A percentile compares a stretch with the other conserved stretches of the same genome.
Conservation (phyloP, 2,797 vertebrate species). For the Lophius americanus region DNA sequence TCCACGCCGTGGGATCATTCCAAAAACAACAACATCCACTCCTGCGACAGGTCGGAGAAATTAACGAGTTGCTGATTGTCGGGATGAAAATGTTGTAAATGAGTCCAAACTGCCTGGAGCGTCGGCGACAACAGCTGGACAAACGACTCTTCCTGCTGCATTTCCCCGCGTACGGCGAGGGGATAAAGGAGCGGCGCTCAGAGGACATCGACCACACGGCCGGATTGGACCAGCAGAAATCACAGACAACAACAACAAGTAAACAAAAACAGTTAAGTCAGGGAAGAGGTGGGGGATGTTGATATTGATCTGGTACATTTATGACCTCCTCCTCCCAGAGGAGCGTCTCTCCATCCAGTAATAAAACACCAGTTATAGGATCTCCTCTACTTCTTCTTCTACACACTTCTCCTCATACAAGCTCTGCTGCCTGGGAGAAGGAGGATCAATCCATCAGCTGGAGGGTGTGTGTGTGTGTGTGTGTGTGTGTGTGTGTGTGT, state of each 20-base stretch:
- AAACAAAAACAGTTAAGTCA: slow-evolving; percentile 64
- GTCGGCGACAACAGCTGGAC: slow-evolving; percentile 58
- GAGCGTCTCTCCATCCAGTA: slow-evolving; percentile 54
- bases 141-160: slow-evolving; percentile 42
- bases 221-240: too few relatives aligned
- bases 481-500: too few relatives aligned
- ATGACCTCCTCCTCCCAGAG: slow-evolving; percentile 60
- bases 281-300: slow-evolving; percentile 70
- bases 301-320: slow-evolving; percentile 67
- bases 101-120: slow-evolving; percentile 57
- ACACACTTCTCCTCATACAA: slow-evolving; percentile 77
- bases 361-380: slow-evolving; percentile 74
- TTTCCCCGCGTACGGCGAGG: slow-evolving; percentile 35
- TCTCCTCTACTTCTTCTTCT: too few relatives aligned
- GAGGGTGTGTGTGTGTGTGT: too few relatives aligned
- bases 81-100: slow-evolving; percentile 58
- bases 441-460: too few relatives aligned
- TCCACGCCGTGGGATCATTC: slow-evolving; percentile 37
- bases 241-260: slow-evolving; percentile 42
- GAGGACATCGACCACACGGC: too few relatives aligned
- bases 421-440: neutral
- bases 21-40: slow-evolving; percentile 51
- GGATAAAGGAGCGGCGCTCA: slow-evolving; percentile 5
- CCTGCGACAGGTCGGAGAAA: slow-evolving; percentile 33
- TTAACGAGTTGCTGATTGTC: slow-evolving; percentile 49